These are phyloP conservation scores for Catonia carolina DNA, from an alignment of 2,888 invertebrate species.

Conservation along the genomic window DNA sequence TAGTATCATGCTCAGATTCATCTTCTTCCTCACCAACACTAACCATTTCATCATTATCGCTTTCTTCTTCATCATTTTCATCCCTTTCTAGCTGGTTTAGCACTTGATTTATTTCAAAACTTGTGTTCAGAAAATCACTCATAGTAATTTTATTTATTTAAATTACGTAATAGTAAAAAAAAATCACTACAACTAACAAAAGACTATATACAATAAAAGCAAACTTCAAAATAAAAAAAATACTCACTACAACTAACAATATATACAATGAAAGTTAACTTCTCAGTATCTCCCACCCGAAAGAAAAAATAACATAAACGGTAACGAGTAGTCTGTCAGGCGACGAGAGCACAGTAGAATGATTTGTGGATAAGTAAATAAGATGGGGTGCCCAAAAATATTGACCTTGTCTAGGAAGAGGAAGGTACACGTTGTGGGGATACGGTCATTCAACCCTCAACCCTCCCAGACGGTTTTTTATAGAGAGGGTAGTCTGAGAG, in stretches of 20 bases:
- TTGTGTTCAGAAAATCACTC: conserved; percentile 1
- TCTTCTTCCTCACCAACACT: background rate
- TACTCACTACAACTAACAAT: too few relatives aligned
- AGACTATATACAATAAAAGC: background rate
- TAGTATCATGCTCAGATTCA: background rate
- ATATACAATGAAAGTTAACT: too few relatives aligned
- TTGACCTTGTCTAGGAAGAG: background rate
- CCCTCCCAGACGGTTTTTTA: background rate
- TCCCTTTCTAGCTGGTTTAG: background rate
- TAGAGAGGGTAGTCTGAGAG: conserved; percentile 3
- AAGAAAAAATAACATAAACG: background rate
- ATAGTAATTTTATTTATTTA: background rate
- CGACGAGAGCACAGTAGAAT: background rate
- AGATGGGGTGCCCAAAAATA: background rate
- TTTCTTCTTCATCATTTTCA: background rate
- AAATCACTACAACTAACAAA: background rate
- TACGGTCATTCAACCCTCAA: background rate
- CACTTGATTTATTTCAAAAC: background rate
- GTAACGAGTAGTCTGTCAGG: background rate
- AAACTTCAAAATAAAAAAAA: background rate
- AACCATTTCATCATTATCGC: background rate
- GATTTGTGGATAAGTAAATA: background rate
- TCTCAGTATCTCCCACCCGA: too few relatives aligned
- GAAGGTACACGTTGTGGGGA: background rate
- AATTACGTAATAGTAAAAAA: background rate